A percentile compares a stretch with the other conserved stretches of the same genome.
phyloP scores from a whole-genome alignment of 2,113 vertebrate genomes.

The Hypanus sabinus region DNA sequence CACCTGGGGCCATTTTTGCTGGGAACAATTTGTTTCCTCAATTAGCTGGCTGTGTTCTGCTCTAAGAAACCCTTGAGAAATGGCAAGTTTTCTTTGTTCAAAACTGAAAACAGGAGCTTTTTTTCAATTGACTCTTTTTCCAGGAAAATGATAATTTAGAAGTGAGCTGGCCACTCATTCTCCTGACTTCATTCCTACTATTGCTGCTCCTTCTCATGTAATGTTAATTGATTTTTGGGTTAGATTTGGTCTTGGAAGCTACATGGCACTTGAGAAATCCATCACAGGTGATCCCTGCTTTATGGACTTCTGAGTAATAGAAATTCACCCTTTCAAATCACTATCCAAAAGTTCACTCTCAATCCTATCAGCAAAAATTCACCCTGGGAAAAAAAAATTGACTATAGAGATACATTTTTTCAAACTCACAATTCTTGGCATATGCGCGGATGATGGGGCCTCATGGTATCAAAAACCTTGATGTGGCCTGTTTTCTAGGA shows the following conservation, averaged over 20 bases:
- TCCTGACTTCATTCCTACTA: not conserved
- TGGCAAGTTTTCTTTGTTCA: not conserved
- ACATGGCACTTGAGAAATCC: not conserved
- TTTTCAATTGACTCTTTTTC: not conserved
- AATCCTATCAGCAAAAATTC: no score
- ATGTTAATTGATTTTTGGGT: not conserved
- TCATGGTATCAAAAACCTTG: no score
- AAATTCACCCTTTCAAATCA: no score
- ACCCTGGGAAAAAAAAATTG: no score
- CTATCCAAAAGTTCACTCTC: no score
- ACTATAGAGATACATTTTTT: no score
- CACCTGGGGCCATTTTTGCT: not conserved
- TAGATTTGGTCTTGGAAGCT: not conserved
- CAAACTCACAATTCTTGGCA: no score
- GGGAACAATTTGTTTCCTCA: not conserved
- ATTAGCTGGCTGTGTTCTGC: not conserved
- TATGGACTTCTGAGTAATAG: no score
- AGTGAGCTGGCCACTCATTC: not conserved
- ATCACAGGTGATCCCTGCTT: no score
- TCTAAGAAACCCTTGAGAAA: not conserved
- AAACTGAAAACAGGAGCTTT: not conserved
- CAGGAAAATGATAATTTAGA: not conserved
- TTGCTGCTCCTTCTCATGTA: not conserved
- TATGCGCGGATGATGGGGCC: no score
- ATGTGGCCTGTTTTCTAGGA: no score